Conservation (phyloP, 2,797 vertebrate genomes). For the Crocodylus rhombifer region DNA sequence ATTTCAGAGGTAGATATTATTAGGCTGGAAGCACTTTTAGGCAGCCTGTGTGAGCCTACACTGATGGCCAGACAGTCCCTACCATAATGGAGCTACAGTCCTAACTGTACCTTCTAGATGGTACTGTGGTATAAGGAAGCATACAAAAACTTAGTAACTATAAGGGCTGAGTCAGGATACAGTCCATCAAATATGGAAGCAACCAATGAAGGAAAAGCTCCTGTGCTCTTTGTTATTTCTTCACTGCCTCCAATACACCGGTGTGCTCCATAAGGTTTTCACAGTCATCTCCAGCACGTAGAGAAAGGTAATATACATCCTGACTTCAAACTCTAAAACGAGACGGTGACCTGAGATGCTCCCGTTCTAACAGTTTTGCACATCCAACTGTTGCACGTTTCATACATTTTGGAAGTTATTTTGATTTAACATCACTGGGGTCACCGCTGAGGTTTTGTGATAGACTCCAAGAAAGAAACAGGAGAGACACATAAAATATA, state of each 20-base stretch:
- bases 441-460: background rate
- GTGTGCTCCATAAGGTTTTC: background rate
- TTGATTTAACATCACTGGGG: background rate
- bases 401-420: background rate
- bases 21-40: background rate
- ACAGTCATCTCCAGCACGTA: rapidly evolving
- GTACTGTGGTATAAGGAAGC: background rate
- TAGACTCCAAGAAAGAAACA: background rate
- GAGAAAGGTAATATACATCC: rapidly evolving
- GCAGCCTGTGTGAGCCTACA: background rate
- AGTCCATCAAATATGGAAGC: background rate
- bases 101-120: background rate
- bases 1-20: background rate
- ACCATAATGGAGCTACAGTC: background rate
- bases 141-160: background rate
- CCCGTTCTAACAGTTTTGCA: background rate
- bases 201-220: background rate
- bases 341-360: background rate
- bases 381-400: rapidly evolving
- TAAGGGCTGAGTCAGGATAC: background rate
- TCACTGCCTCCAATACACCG: rapidly evolving
- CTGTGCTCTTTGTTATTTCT: background rate
- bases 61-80: background rate
- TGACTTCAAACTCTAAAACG: background rate
- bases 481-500: background rate